phyloP scores from a whole-genome alignment of 2,113 vertebrate species.

The Hipposideros armiger region DNA sequence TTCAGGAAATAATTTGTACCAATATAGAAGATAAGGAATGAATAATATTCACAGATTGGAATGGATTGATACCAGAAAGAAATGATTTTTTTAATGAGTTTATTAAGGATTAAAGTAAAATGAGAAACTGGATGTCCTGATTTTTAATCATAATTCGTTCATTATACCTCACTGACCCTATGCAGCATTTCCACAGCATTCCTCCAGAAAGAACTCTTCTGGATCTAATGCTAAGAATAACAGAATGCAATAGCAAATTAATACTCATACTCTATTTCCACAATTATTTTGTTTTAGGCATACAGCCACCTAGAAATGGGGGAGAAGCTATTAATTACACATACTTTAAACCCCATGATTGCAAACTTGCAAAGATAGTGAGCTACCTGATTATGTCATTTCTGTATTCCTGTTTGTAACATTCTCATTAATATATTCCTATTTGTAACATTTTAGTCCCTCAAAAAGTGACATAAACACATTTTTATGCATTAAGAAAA shows the following conservation, averaged over 20 bases:
- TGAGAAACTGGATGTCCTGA: background rate
- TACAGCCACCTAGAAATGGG: background rate
- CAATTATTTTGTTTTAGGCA: background rate
- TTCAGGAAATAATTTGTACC: background rate
- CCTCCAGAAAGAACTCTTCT: background rate
- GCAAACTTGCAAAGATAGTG: background rate
- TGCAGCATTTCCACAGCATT: background rate
- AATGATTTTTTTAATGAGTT: background rate
- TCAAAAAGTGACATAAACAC: conserved; percentile 67
- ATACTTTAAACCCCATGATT: background rate
- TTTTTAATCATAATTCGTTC: background rate
- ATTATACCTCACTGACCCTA: background rate
- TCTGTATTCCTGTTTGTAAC: background rate
- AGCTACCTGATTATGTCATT: conserved; percentile 13
- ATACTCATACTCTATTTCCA: background rate
- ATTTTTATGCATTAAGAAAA: conserved; percentile 71
- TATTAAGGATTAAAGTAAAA: conserved; percentile 4
- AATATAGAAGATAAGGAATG: background rate
- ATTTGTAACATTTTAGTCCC: conserved; percentile 52
- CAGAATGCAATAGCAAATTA: background rate
- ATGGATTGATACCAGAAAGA: background rate
- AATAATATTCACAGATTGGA: background rate
- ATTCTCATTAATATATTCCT: conserved; percentile 58
- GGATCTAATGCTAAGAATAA: background rate
- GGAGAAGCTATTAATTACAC: background rate